These are phyloP conservation scores for Micropoecilia bifurca DNA, from an alignment of 2,797 vertebrate species.

Conservation along the genomic window DNA sequence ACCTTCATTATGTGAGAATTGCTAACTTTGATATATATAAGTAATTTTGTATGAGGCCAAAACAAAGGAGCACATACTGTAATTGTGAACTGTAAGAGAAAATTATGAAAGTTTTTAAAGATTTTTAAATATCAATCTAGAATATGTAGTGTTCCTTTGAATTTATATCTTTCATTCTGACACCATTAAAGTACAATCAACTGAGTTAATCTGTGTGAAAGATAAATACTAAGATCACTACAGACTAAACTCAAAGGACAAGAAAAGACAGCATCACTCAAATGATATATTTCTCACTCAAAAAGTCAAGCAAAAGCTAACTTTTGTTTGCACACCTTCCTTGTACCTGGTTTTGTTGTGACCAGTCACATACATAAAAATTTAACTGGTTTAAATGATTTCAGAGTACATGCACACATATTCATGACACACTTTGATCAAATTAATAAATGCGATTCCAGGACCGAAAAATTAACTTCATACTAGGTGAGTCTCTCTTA, in stretches of 20 bases:
- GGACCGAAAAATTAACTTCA: no score
- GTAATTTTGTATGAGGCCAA: not conserved
- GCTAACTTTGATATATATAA: not conserved
- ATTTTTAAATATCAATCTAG: not conserved
- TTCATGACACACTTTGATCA: no score
- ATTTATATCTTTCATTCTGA: not conserved
- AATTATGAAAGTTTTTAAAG: not conserved
- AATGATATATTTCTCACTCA: not conserved
- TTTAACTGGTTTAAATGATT: no score
- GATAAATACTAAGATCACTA: not conserved
- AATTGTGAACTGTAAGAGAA: not conserved
- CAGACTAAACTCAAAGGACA: not conserved
- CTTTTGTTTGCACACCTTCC: no score
- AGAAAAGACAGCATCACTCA: not conserved
- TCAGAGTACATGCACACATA: no score
- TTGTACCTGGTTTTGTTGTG: no score
- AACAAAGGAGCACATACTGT: not conserved
- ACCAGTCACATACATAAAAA: no score
- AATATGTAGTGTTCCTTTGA: not conserved
- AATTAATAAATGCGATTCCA: no score
- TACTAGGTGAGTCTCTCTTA: no score
- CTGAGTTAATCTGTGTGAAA: not conserved
- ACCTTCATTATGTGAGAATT: not conserved
- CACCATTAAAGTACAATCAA: not conserved
- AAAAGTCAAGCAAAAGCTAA: no score